A percentile compares a stretch with the other conserved stretches of the same genome.
These are phyloP conservation scores for Asobara japonica DNA, from an alignment of 1,140 invertebrate species.

Conservation along the genomic window DNA sequence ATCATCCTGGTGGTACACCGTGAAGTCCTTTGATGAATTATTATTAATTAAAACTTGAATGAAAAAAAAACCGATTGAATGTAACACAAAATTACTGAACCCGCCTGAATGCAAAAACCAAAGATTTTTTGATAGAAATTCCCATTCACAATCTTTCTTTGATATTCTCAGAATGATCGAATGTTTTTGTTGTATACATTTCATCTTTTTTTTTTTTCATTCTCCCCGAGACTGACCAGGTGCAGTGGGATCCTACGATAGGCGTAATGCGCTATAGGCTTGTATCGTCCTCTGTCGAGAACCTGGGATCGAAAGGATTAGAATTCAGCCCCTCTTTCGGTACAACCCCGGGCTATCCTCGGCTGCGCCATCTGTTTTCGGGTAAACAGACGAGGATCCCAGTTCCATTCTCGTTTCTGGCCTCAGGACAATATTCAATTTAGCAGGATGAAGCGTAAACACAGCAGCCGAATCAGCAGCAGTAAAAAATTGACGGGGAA, in stretches of 20 bases:
- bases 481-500: conserved; percentile 50
- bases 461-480: conserved; percentile 42
- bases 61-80: too few species aligned
- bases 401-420: conserved; percentile 48
- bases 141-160: not conserved
- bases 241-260: conserved; percentile 15
- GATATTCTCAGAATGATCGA: not conserved
- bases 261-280: not conserved
- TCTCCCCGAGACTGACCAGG: conserved; percentile 10
- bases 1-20: too few species aligned
- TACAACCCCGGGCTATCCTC: conserved; percentile 44
- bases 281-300: conserved; percentile 8
- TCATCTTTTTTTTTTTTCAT: not conserved
- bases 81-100: not conserved
- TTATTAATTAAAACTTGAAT: too few species aligned
- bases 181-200: not conserved
- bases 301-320: conserved; percentile 53
- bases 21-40: too few species aligned
- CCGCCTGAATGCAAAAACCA: conserved; percentile 6
- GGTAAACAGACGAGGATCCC: conserved; percentile 57
- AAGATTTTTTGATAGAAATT: not conserved
- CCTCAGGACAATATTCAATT: conserved; percentile 61
- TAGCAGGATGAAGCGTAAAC: conserved; percentile 61
- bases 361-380: conserved; percentile 57
- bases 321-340: conserved; percentile 40